Evolutionary conservation across 2,797 vertebrate genomes (phyloP), one percentile per base, ranked within the genome.

Genomic region (Pipistrellus pygmaeus): DNA sequence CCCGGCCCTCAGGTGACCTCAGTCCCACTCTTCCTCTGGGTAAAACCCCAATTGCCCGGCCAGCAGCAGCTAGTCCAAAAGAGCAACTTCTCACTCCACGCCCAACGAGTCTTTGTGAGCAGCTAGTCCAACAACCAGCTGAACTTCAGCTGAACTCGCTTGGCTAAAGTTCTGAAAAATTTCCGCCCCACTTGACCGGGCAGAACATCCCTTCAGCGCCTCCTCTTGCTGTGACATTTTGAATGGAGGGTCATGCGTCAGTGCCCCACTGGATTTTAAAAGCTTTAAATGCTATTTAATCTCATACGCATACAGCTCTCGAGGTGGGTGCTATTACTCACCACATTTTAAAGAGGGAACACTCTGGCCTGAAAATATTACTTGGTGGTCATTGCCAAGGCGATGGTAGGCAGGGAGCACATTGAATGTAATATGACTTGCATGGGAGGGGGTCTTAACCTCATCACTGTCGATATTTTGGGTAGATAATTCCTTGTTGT

Each of bases 101-200:
- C 20, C 38, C 6, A 0, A 60, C 13, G 55, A 55, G 1, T 10
- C 9, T 35, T 72, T 12, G 9, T 60, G 32, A 68, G 41, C n/a
- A 18, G 35, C 71, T 57, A 15, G 10, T 91, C 72, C 7, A 62
- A 13, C 78, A 68, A 69, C 35, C 68, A 27, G 27, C 55, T 88
- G 69, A 91, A 48, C 57, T 91, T 87, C 38, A 1, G 53, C 30
- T 55, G 46, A 78, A 48, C 57, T 60, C 15, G 46, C 23, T 72
- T 83, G 51, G 53, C 60, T 76, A 8, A 87, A 73, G 41, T 8
- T 62, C 75, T 86, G 14, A 46, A 25, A 85, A 92, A 95, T 66
- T 35, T 35, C 60, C 32, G 20, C 51, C 11, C 20, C 32, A 51
- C 27, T 38, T 80, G 15, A 2, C 38, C 55, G 66, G 62, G n/a